Percentiles rank a stretch among this genome's conserved stretches.
These are phyloP conservation scores for Platerodrilus igneus DNA, from an alignment of 2,888 invertebrate species.

Conservation along the genomic window DNA sequence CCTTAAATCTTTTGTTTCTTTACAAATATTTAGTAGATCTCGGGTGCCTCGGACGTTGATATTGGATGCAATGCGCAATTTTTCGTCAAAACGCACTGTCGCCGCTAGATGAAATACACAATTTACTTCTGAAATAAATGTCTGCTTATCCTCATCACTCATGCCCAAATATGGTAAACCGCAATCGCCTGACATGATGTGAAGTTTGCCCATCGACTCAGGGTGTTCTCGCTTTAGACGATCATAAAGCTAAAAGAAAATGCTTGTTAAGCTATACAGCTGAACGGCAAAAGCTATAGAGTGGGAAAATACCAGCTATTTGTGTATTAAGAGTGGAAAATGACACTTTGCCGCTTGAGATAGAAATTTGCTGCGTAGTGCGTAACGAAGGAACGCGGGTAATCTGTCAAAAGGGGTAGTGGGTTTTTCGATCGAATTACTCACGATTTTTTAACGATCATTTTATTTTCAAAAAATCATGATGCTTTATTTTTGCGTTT, in stretches of 20 bases:
- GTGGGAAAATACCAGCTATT: too few relatives aligned
- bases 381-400: too few relatives aligned
- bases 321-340: too few relatives aligned
- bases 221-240: constrained; percentile 50
- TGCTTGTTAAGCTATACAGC: too few relatives aligned
- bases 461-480: too few relatives aligned
- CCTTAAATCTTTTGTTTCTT: constrained; percentile 60
- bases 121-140: constrained; percentile 53
- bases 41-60: constrained; percentile 66
- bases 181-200: constrained; percentile 55
- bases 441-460: too few relatives aligned
- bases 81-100: constrained; percentile 71
- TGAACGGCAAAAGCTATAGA: too few relatives aligned
- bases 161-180: constrained; percentile 53
- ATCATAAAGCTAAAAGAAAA: constrained; percentile 50
- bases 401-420: too few relatives aligned
- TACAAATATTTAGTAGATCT: constrained; percentile 60
- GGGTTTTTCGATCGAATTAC: too few relatives aligned
- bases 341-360: too few relatives aligned
- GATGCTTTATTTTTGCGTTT: too few relatives aligned
- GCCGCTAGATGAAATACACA: constrained; percentile 73
- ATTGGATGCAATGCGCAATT: constrained; percentile 59
- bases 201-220: constrained; percentile 53
- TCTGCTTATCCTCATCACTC: constrained; percentile 49
- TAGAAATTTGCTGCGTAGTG: too few relatives aligned